Evolutionary conservation across 2,113 vertebrate genomes (phyloP).

Genomic region (Perca fluviatilis): DNA sequence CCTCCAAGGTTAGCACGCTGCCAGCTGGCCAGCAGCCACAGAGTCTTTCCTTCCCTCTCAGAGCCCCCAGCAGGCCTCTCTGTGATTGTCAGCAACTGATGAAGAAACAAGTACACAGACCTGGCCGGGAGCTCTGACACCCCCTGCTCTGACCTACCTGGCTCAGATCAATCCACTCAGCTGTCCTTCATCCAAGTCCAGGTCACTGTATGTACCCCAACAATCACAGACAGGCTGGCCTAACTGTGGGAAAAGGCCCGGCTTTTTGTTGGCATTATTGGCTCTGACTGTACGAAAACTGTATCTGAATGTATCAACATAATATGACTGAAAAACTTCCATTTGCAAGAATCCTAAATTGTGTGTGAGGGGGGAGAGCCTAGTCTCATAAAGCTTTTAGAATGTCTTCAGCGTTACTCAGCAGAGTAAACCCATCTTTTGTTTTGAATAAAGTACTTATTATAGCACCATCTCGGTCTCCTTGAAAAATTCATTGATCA

Average conservation of each 20-base stretch:
- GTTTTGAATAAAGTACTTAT: no score
- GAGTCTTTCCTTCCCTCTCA: conserved; percentile 43
- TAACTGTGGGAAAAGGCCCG: background rate
- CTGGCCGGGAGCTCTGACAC: conserved; percentile 25
- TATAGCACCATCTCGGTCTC: no score
- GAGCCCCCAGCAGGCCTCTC: conserved; percentile 46
- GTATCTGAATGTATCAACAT: background rate
- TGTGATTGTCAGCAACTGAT: conserved; percentile 40
- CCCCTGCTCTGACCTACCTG: conserved; percentile 26
- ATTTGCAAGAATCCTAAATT: background rate
- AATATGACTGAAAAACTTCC: background rate
- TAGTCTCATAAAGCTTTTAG: no score
- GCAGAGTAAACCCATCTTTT: no score
- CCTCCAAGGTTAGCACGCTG: conserved; percentile 53
- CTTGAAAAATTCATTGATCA: no score
- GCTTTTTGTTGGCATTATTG: background rate
- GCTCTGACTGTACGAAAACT: background rate
- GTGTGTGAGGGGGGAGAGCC: background rate
- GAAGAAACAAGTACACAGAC: conserved; percentile 28
- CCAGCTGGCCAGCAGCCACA: conserved; percentile 66
- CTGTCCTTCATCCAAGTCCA: background rate
- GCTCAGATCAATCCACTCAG: conserved; percentile 21
- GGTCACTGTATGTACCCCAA: background rate
- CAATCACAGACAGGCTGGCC: background rate
- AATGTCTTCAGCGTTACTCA: no score